These are phyloP conservation scores for Hypomecis punctinalis DNA, from an alignment of 2,888 invertebrate species.

Conservation along the genomic window DNA sequence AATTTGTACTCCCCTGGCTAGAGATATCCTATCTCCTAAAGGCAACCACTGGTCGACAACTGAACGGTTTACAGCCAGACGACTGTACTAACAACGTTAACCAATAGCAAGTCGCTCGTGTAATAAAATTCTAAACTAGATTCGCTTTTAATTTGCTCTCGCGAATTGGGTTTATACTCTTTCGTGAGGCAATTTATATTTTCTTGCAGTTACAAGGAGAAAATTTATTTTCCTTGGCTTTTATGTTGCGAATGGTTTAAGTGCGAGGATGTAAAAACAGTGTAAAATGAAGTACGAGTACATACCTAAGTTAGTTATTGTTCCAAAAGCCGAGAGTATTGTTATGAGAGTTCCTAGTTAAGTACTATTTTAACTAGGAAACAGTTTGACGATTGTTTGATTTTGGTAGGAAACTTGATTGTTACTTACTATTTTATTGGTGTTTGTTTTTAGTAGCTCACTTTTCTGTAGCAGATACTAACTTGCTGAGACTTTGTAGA, in stretches of 20 bases:
- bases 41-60: conserved; percentile 45
- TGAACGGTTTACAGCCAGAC: conserved; percentile 58
- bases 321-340: neutral
- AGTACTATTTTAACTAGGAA: too few species aligned
- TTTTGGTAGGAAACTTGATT: too few species aligned
- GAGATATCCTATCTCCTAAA: neutral
- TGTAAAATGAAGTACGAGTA: conserved; percentile 1
- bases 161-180: conserved; percentile 39
- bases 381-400: too few species aligned
- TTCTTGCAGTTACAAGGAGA: conserved; percentile 22
- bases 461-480: too few species aligned
- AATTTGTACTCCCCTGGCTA: too few species aligned
- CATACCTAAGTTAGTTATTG: neutral
- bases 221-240: conserved; percentile 21
- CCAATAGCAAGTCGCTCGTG: conserved; percentile 58
- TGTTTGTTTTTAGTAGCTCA: too few species aligned
- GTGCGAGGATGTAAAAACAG: conserved; percentile 10
- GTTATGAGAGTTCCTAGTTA: too few species aligned
- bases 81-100: conserved; percentile 62
- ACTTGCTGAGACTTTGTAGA: too few species aligned
- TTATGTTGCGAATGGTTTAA: conserved; percentile 18
- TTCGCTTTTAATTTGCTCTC: conserved; percentile 41
- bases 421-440: too few species aligned
- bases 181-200: conserved; percentile 29
- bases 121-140: conserved; percentile 59